Evolutionary conservation across 1,140 invertebrate species (phyloP).

Genomic region (Lethrus apterus): DNA sequence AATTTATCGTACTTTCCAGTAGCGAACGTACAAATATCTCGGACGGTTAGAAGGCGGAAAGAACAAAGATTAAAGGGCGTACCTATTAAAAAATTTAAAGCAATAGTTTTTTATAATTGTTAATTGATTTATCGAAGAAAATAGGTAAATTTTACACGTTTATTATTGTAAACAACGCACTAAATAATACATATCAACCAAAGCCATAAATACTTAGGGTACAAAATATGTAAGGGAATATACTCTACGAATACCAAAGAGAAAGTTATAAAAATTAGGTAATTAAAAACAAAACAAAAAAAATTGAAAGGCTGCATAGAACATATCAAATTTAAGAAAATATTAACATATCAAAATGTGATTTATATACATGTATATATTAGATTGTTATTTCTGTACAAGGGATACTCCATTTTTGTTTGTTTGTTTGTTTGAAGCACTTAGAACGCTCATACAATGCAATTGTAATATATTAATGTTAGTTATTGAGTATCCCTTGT

Average conservation of each 20-base stretch:
- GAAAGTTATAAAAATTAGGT: not conserved
- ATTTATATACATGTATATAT: conserved; percentile 15
- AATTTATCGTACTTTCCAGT: not conserved
- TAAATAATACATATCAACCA: conserved; percentile 6
- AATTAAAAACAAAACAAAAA: conserved; percentile 3
- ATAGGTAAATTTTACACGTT: conserved; percentile 1
- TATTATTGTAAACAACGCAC: not conserved
- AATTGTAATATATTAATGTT: not conserved
- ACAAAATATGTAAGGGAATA: conserved; percentile 2
- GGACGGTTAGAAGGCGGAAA: not conserved
- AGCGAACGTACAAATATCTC: not conserved
- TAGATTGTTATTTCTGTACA: conserved; percentile 5
- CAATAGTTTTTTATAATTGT: conserved; percentile 10
- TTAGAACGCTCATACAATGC: too few species aligned
- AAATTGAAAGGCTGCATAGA: conserved; percentile 11
- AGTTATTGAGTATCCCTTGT: not conserved
- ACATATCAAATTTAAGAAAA: conserved; percentile 14
- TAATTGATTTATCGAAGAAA: conserved; percentile 4
- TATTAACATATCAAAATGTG: conserved; percentile 19
- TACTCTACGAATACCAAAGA: not conserved
- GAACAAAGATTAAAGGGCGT: conserved; percentile 1
- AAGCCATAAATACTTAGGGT: conserved; percentile 1
- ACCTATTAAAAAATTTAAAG: conserved; percentile 9
- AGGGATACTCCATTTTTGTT: not conserved
- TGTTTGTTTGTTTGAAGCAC: too few species aligned